phyloP scores from a whole-genome alignment of 2,797 vertebrate species.

The Megalops cyprinoides region DNA sequence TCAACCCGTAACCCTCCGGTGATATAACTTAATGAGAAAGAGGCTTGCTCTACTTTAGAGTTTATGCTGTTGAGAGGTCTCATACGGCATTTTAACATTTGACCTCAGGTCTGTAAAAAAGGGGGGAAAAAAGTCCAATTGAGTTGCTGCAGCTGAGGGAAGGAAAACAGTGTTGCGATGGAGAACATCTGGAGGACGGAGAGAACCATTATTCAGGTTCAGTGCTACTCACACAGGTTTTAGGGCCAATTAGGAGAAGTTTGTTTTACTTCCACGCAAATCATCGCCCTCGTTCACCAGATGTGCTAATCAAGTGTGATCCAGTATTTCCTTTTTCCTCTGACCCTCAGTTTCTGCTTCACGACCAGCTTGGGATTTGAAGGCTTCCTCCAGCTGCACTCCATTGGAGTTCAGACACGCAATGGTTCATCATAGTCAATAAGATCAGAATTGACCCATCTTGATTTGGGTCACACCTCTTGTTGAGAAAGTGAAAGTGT shows the following conservation, averaged over 20 bases:
- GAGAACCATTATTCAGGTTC: constrained; percentile 24
- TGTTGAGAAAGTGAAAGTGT: constrained; percentile 2
- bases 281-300: constrained; percentile 22
- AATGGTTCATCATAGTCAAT: neutral
- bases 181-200: constrained; percentile 40
- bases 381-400: neutral
- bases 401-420: neutral
- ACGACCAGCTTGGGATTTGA: neutral
- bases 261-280: constrained; percentile 30
- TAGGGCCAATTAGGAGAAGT: constrained; percentile 30
- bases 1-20: constrained; percentile 53
- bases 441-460: neutral
- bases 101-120: constrained; percentile 59
- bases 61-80: constrained; percentile 52
- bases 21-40: constrained; percentile 45
- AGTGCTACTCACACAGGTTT: neutral
- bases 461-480: neutral
- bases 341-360: neutral
- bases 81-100: constrained; percentile 61
- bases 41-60: constrained; percentile 46
- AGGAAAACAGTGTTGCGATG: constrained; percentile 31
- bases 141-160: constrained; percentile 47
- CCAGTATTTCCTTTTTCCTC: constrained; percentile 33
- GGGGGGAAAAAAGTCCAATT: constrained; percentile 37
- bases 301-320: constrained; percentile 29